phyloP scores from a whole-genome alignment of 2,888 invertebrate genomes.

The Sclerodermus sp. region DNA sequence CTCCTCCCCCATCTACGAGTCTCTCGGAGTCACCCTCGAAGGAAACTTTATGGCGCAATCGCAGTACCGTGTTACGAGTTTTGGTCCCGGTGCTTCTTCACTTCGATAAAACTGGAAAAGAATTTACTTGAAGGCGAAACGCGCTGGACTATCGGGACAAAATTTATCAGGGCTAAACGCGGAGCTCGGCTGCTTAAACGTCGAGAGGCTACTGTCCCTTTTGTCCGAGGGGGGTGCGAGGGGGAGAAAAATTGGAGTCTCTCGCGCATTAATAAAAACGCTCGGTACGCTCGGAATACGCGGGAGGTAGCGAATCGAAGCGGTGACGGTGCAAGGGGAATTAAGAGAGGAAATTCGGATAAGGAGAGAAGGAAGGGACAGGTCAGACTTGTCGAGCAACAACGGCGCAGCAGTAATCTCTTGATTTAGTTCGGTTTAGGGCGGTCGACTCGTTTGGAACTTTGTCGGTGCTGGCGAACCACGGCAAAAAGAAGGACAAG shows the following conservation, averaged over 20 bases:
- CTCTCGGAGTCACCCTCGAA: constrained; percentile 9
- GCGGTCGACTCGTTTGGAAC: constrained; percentile 12
- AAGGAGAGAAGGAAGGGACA: constrained; percentile 3
- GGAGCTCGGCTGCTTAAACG: too few species aligned
- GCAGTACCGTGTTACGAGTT: constrained; percentile 9
- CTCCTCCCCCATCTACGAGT: constrained; percentile 15
- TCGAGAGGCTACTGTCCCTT: too few species aligned
- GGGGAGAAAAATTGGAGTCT: too few species aligned
- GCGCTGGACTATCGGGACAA: too few species aligned
- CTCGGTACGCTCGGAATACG: not conserved
- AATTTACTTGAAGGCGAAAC: constrained; percentile 1
- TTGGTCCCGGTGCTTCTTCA: not conserved
- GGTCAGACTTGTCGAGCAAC: constrained; percentile 10
- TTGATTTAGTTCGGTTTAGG: constrained; percentile 37
- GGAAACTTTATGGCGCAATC: constrained; percentile 21
- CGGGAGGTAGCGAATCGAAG: constrained; percentile 3
- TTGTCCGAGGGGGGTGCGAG: too few species aligned
- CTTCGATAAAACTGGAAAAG: constrained; percentile 21
- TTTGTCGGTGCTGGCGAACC: constrained; percentile 15
- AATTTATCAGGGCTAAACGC: too few species aligned
- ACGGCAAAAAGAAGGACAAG: constrained; percentile 7
- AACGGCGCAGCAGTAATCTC: constrained; percentile 29
- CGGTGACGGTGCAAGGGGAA: not conserved
- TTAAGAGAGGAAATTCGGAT: constrained; percentile 2
- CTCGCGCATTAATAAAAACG: too few species aligned